A percentile compares a stretch with the other conserved stretches of the same genome.
Conservation (phyloP, 2,113 vertebrate genomes). For the Plestiodon gilberti region DNA sequence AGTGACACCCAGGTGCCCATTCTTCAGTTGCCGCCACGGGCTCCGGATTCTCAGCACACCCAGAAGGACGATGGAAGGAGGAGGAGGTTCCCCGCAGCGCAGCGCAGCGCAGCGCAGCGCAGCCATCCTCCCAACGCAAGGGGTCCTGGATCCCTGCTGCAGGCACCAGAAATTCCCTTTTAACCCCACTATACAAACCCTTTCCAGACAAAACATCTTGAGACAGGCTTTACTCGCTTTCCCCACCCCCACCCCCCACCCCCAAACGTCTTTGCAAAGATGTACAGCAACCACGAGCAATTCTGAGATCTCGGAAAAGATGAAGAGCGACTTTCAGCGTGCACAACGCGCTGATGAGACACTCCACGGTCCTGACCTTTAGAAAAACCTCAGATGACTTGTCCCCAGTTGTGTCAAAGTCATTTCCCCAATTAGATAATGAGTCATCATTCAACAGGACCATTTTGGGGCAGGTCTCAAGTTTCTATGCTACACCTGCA, state of each 20-base stretch:
- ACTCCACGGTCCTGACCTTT: conserved; percentile 32
- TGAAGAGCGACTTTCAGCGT: neutral
- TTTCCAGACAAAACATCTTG: neutral
- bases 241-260: too few species aligned
- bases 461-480: conserved; percentile 10
- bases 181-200: fast-evolving
- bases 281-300: conserved; percentile 19
- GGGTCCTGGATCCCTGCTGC: fast-evolving
- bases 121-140: fast-evolving
- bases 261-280: neutral
- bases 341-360: neutral
- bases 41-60: too few species aligned
- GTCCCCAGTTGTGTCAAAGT: conserved; percentile 40
- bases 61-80: too few species aligned
- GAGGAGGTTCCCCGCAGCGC: too few species aligned
- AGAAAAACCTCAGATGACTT: conserved; percentile 34
- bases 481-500: neutral
- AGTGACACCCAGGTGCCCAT: neutral
- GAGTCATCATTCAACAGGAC: neutral
- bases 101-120: too few species aligned
- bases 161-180: neutral
- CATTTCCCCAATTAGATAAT: conserved; percentile 41
- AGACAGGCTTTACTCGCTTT: fast-evolving
- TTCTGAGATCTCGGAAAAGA: conserved; percentile 2
- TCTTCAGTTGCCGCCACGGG: too few species aligned